These are phyloP conservation scores for Hyppa rectilinea DNA, from an alignment of 2,888 invertebrate species.

Conservation along the genomic window DNA sequence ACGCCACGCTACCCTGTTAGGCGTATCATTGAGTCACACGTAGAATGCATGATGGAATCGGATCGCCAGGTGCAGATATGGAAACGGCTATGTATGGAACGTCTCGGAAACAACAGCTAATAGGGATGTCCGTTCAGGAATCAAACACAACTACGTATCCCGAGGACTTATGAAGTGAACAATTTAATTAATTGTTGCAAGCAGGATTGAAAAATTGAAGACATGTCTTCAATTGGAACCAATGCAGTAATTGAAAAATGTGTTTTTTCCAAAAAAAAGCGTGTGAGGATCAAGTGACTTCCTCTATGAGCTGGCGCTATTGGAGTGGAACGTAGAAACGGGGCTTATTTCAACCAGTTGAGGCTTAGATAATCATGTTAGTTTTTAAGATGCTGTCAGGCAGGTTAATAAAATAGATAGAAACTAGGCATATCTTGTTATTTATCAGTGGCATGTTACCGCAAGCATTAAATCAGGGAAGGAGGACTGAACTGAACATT, in stretches of 20 bases:
- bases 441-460: too few relatives aligned
- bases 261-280: background rate
- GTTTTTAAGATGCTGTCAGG: background rate
- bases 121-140: conserved; percentile 62
- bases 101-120: conserved; percentile 49
- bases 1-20: background rate
- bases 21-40: conserved; percentile 2
- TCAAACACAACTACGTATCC: conserved; percentile 51
- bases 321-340: background rate
- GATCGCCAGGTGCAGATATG: conserved; percentile 25
- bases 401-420: background rate
- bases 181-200: conserved; percentile 20
- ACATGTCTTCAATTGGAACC: conserved; percentile 1
- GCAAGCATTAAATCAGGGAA: too few relatives aligned
- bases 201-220: conserved; percentile 23
- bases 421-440: background rate
- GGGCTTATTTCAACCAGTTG: background rate
- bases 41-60: conserved; percentile 19
- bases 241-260: background rate
- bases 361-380: background rate
- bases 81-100: conserved; percentile 59
- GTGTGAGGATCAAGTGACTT: background rate
- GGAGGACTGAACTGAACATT: too few relatives aligned
- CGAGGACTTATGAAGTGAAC: conserved; percentile 13
- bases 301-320: background rate